Conservation (phyloP, 2,888 invertebrate genomes). For the Reticulitermes lucifugus region DNA sequence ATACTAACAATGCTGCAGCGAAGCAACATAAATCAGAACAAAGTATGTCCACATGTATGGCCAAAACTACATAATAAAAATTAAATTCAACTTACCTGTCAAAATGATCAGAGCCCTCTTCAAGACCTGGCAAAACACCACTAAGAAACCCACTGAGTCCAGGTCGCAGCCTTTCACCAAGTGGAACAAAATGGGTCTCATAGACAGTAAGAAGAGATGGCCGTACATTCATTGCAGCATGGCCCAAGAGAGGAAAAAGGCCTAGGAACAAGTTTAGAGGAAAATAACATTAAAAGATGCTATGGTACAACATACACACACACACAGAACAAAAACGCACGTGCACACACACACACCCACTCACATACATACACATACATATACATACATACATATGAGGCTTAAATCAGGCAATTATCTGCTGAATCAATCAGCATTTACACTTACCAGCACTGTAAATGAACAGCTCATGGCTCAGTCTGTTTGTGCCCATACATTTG, state of each 20-base stretch:
- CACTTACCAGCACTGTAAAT: conserved; percentile 79
- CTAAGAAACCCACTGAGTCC: conserved; percentile 89
- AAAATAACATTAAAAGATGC: background rate
- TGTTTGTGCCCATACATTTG: conserved; percentile 85
- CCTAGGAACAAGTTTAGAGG: conserved; percentile 64
- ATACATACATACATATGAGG: background rate
- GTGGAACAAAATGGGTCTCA: conserved; percentile 88
- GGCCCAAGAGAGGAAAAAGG: conserved; percentile 87
- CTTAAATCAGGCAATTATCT: background rate
- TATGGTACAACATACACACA: background rate
- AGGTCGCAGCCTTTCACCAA: conserved; percentile 80
- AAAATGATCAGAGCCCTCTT: conserved; percentile 86
- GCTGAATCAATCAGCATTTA: background rate
- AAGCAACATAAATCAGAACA: background rate
- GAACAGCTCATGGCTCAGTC: conserved; percentile 83
- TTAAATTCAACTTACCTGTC: conserved; percentile 68
- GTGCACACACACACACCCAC: too few relatives aligned
- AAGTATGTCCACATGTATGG: background rate
- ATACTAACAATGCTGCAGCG: background rate
- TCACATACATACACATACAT: too few relatives aligned
- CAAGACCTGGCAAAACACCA: conserved; percentile 88
- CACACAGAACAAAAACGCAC: too few relatives aligned
- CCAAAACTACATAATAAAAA: background rate
- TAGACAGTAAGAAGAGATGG: conserved; percentile 84
- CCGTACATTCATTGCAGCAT: conserved; percentile 91